Base-by-base conservation (phyloP, 2,888 invertebrate species). In the Harpalus rufipes region DNA sequence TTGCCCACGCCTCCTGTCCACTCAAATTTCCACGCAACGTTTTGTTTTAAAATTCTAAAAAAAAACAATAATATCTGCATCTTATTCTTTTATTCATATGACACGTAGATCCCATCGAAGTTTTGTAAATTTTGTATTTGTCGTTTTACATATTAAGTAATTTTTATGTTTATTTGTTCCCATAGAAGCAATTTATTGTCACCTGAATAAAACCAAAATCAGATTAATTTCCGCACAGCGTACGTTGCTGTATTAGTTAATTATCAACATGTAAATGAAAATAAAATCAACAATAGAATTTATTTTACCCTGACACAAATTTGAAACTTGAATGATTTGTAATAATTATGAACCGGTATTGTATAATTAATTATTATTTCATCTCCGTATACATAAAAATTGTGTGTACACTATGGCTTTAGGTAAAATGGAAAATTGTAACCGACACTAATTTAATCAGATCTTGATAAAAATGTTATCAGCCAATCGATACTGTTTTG, bases 381-480 rank as follows among this genome's bases (percentile, higher is more conserved):
- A 44, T 41, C 72, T 16, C 21, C 3, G 12, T 12, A 51, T 12
- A 74, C 18, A 68, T 44, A 74, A 44, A 44, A 44, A 39, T 4
- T 74, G 44, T 4, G 18, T 74, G 16, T 74, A 12, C 18, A 41
- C 44, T 21, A 41, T 74, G 14, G 72, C 44, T 18, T 16, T 44
- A 41, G 56, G 78, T 78, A 59, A 58, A 78, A 78, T 78, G 59
- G 76, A 58, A 78, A 78, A 78, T 44, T 78, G 59, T 78, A 78
- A 58, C 56, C 14, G 58, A 78, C 58, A 59, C 25, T 78, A 78
- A 78, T 78, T 78, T 78, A 58, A 78, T 78, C 78, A 21, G 78
- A 25, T 56, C 58, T 78, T 59, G 78, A 78, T 78, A 78, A 78
- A 78, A 78, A 32, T 58, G 44, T 59, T 78, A 78, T 6, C 32